Percentiles rank a stretch among this genome's conserved stretches.
These are phyloP conservation scores for Acinonyx jubatus DNA, from an alignment of 2,113 vertebrate genomes.

Conservation along the genomic window DNA sequence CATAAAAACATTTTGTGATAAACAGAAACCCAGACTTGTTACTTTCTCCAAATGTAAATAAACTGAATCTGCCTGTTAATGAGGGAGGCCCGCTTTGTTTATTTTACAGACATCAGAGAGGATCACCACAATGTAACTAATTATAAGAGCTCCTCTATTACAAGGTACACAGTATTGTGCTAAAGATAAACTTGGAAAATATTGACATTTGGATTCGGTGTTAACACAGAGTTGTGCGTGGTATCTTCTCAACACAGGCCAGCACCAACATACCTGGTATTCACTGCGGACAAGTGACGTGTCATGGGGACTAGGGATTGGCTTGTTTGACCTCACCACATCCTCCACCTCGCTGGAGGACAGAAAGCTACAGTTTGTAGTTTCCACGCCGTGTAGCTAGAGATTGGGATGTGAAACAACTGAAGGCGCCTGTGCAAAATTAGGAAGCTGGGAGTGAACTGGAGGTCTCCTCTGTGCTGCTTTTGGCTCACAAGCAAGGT, in stretches of 20 bases:
- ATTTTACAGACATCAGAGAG: not conserved
- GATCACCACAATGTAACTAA: not conserved
- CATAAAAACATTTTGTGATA: constrained; percentile 39
- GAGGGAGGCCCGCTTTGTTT: not conserved
- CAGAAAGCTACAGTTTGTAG: not conserved
- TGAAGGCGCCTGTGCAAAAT: not conserved
- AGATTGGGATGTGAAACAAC: not conserved
- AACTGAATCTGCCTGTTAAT: not conserved
- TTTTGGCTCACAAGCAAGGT: not conserved
- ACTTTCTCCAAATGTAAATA: constrained; percentile 56
- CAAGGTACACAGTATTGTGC: constrained; percentile 8
- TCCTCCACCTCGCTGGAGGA: not conserved
- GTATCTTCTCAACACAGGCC: not conserved
- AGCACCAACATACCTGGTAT: not conserved
- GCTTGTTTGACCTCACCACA: not conserved
- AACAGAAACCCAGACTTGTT: constrained; percentile 43
- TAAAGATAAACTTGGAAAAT: constrained; percentile 16
- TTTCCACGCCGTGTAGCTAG: not conserved
- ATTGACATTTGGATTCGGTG: not conserved
- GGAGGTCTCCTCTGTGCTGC: not conserved
- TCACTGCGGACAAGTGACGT: not conserved
- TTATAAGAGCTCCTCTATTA: not conserved
- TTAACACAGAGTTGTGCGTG: not conserved
- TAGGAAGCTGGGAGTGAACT: not conserved
- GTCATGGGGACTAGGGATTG: not conserved